These are phyloP conservation scores for Melanotaenia nigrans DNA, from an alignment of 2,797 vertebrate genomes.

Conservation along the genomic window DNA sequence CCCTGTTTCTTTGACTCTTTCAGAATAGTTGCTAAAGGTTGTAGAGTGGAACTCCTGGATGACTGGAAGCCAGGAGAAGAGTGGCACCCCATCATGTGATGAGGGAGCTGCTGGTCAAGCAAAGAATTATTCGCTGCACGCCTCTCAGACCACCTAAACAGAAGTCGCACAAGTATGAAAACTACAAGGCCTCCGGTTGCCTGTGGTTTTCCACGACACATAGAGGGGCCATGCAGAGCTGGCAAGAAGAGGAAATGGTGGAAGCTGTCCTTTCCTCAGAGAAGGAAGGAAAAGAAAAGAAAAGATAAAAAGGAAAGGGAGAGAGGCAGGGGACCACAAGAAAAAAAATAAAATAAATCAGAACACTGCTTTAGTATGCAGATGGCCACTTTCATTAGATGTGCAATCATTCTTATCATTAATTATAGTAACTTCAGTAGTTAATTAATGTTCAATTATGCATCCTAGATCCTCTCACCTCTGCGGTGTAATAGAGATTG, in stretches of 20 bases:
- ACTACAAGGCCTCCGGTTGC: slow-evolving; percentile 47
- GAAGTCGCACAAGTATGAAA: slow-evolving; percentile 61
- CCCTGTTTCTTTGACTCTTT: slow-evolving; percentile 13
- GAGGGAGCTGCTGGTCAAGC: slow-evolving; percentile 60
- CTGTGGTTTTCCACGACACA: slow-evolving; percentile 32
- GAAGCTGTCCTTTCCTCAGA: slow-evolving; percentile 27
- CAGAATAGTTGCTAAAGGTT: slow-evolving; percentile 34
- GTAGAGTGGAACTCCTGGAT: slow-evolving; percentile 29
- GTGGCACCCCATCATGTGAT: slow-evolving; percentile 24
- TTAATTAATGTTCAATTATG: slow-evolving; percentile 71
- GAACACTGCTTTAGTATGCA: slow-evolving; percentile 47
- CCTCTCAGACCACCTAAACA: slow-evolving; percentile 52
- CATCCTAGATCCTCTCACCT: slow-evolving; percentile 57
- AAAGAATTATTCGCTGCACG: slow-evolving; percentile 36
- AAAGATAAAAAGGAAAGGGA: neutral
- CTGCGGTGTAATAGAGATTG: slow-evolving; percentile 57
- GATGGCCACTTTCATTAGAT: slow-evolving; percentile 55
- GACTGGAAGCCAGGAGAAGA: slow-evolving; percentile 26
- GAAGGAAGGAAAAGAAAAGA: slow-evolving; percentile 6
- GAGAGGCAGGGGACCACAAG: neutral
- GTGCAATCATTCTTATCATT: slow-evolving; percentile 63
- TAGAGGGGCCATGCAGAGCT: slow-evolving; percentile 25
- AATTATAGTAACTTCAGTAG: slow-evolving; percentile 53
- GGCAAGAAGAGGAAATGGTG: slow-evolving; percentile 13
- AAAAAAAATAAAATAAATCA: slow-evolving; percentile 1